A percentile compares a stretch with the other conserved stretches of the same genome.
Evolutionary conservation across 2,888 invertebrate species (phyloP).

Genomic region (Platycheirus rosarum): DNA sequence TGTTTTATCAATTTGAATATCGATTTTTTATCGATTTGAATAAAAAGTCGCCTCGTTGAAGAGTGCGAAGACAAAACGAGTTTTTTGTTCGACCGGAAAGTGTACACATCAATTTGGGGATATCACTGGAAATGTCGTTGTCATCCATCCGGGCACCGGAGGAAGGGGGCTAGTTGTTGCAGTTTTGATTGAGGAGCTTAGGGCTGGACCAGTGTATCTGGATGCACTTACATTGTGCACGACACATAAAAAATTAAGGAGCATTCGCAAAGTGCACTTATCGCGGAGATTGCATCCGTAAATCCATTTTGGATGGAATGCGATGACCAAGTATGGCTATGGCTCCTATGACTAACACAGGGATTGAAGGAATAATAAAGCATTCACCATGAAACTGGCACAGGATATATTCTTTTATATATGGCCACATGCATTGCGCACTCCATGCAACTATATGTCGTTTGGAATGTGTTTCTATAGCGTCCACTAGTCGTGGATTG

Average conservation of each 20-base stretch:
- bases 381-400: constrained; percentile 40
- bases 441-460: constrained; percentile 43
- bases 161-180: constrained; percentile 27
- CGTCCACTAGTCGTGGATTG: constrained; percentile 46
- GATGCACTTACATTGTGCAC: constrained; percentile 66
- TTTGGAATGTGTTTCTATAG: constrained; percentile 39
- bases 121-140: constrained; percentile 48
- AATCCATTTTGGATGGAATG: constrained; percentile 66
- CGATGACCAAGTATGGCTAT: constrained; percentile 25
- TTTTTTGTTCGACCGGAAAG: constrained; percentile 58
- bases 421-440: not conserved
- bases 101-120: constrained; percentile 62
- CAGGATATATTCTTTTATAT: not conserved
- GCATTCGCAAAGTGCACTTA: constrained; percentile 73
- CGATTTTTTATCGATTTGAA: too few species aligned
- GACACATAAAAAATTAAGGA: constrained; percentile 71
- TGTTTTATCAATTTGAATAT: too few species aligned
- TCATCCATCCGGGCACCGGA: constrained; percentile 27
- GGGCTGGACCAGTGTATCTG: constrained; percentile 18
- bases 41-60: too few species aligned
- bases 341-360: constrained; percentile 16
- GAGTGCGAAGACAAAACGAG: constrained; percentile 47
- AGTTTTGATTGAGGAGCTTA: constrained; percentile 61
- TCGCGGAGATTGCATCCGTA: constrained; percentile 71
- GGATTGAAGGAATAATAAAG: constrained; percentile 64